Evolutionary conservation across 2,113 vertebrate genomes (phyloP), one percentile per base, ranked within the genome.

Genomic region (Brachirus orientalis): DNA sequence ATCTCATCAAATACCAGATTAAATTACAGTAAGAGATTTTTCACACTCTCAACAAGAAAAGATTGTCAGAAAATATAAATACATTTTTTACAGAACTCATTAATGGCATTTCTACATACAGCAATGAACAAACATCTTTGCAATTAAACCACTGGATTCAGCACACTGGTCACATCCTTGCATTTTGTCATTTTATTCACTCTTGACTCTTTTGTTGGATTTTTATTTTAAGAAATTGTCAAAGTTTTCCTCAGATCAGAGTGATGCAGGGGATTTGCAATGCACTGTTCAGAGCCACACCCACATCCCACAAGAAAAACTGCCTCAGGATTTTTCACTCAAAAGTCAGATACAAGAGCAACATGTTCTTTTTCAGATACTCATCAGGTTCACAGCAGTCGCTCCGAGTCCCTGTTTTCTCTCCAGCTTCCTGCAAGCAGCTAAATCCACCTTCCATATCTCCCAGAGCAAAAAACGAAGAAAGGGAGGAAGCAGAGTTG

Each of bases 391-490:
- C 38, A 57, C 1, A 53, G 35, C 13, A 37, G 44, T 40, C 19
- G 65, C 61, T 47, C 63, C 47, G 14, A 22, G 16, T 63, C 54
- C n/a, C 16, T 22, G 55, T 35, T 67, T n/a, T n/a, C n/a, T n/a
- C n/a, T n/a, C n/a, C 19, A 41, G 33, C 43, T 59, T 65, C 43
- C 52, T 57, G 22, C 57, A 65, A 61, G 36, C 18, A 45, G 60
- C 60, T 50, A 50, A 54, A 43, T 75, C 66, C 0, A 53, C 44
- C 59, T 18, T 69, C 56, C 14, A 80, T 61, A 54, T 75, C n/a
- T 9, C 19, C 36, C 46, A 9, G 43, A 64, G 69, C 65, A 68
- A 28, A 3, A 4, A 13, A 48, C 9, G 46, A 48, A 10, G 11
- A 20, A 7, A 48, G 19, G 46, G 37, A 38, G 8, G 19, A 48